Evolutionary conservation across 2,113 vertebrate species (phyloP).

Genomic region (Thunnus thynnus): DNA sequence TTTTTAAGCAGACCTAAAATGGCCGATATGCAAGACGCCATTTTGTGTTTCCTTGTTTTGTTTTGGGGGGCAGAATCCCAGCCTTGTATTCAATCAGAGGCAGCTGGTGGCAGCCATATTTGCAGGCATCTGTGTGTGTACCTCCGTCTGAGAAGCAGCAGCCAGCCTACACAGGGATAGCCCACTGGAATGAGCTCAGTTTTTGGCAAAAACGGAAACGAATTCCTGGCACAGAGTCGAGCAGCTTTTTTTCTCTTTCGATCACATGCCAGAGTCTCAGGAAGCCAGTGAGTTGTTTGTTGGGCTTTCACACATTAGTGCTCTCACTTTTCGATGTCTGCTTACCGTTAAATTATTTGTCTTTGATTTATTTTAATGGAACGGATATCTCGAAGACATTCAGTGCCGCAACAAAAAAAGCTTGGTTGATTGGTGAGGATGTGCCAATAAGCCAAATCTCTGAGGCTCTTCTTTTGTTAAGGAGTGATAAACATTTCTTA

Average conservation of each 20-base stretch:
- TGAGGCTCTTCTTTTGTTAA: conserved; percentile 31
- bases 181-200: conserved; percentile 81
- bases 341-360: conserved; percentile 49
- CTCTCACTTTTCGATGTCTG: conserved; percentile 57
- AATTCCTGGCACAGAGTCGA: conserved; percentile 80
- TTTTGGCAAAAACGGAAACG: conserved; percentile 82
- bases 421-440: conserved; percentile 1
- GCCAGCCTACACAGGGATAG: conserved; percentile 80
- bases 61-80: conserved; percentile 80
- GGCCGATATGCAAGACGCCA: conserved; percentile 82
- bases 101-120: conserved; percentile 84
- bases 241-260: conserved; percentile 67
- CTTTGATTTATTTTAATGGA: conserved; percentile 35
- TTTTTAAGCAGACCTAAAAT: conserved; percentile 80
- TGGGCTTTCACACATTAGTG: conserved; percentile 77
- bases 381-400: conserved; percentile 25
- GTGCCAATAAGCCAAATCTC: conserved; percentile 35
- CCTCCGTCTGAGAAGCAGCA: conserved; percentile 77
- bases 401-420: neutral
- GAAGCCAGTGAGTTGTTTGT: conserved; percentile 82
- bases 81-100: conserved; percentile 81
- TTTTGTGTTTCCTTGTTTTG: conserved; percentile 85
- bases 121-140: conserved; percentile 81
- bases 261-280: conserved; percentile 78
- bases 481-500: conserved; percentile 19